Percentiles rank a stretch among this genome's conserved stretches.
Conservation (phyloP, 2,113 vertebrate genomes). For the Macroglossus sobrinus region DNA sequence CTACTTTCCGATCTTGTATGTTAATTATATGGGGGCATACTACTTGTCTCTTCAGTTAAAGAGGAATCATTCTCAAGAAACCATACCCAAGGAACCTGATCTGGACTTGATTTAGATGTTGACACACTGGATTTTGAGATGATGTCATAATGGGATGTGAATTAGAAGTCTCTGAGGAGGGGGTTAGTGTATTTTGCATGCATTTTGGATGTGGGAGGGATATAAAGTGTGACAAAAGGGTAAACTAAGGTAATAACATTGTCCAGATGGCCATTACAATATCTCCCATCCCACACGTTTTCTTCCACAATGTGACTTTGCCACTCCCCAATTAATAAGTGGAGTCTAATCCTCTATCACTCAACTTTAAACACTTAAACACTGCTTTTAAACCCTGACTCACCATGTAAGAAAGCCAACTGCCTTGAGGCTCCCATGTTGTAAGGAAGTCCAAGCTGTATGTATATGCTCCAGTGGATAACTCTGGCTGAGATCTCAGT, state of each 20-base stretch:
- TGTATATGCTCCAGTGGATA: background rate
- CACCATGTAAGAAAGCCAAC: background rate
- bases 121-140: background rate
- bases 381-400: background rate
- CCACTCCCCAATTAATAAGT: background rate
- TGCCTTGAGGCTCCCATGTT: background rate
- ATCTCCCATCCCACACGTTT: background rate
- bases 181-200: background rate
- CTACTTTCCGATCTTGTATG: background rate
- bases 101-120: background rate
- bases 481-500: background rate
- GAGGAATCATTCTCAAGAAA: background rate
- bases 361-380: background rate
- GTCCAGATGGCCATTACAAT: background rate
- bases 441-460: background rate
- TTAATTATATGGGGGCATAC: background rate
- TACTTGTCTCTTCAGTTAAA: conserved; percentile 16
- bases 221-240: background rate
- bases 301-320: background rate
- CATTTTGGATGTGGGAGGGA: background rate
- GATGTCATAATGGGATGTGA: background rate
- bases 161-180: background rate
- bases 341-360: background rate
- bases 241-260: background rate
- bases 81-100: background rate